These are phyloP conservation scores for Lophotis ruficrista DNA, from an alignment of 2,113 vertebrate genomes.

Conservation along the genomic window DNA sequence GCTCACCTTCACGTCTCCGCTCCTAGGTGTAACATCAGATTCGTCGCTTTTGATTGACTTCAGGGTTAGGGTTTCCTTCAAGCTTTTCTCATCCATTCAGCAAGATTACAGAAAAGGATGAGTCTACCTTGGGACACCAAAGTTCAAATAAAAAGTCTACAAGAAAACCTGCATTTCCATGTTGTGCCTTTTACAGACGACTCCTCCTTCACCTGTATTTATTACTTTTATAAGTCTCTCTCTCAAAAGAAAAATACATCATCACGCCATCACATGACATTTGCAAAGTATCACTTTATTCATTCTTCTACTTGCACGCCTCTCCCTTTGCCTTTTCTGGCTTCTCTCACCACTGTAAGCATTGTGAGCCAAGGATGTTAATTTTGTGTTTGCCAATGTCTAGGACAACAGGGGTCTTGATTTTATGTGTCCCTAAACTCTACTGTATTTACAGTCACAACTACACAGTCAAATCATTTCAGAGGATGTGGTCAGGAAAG, in stretches of 20 bases:
- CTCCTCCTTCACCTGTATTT: not conserved
- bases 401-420: not conserved
- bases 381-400: not conserved
- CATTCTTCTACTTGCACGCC: not conserved
- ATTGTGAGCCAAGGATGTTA: not conserved
- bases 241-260: not conserved
- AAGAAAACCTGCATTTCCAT: not conserved
- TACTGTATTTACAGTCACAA: not conserved
- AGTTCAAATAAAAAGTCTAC: not conserved
- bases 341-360: not conserved
- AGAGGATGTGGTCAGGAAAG: not conserved
- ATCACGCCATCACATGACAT: not conserved
- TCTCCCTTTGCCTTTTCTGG: not conserved
- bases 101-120: not conserved
- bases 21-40: not conserved
- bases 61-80: not conserved
- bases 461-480: not conserved
- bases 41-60: not conserved
- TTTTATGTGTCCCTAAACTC: not conserved
- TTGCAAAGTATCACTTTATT: constrained; percentile 24
- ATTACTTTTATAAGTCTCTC: not conserved
- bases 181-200: not conserved
- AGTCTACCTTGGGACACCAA: not conserved
- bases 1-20: not conserved
- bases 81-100: not conserved